phyloP scores from a whole-genome alignment of 1,140 invertebrate genomes.

The Habropoda laboriosa region DNA sequence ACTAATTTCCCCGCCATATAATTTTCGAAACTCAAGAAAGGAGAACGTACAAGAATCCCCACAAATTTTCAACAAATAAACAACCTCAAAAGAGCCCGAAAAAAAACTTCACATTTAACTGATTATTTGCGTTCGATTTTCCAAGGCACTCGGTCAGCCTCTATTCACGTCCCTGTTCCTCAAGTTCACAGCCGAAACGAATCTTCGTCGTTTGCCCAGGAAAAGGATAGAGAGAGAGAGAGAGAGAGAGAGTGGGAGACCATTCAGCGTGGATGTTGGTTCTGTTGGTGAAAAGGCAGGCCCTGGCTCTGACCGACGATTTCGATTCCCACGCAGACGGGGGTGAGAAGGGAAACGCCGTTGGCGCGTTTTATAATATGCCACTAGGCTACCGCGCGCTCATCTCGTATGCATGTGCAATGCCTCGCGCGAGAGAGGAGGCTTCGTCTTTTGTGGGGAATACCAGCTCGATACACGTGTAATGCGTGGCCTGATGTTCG shows the following conservation, averaged over 20 bases:
- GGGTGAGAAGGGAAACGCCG: conserved; percentile 6
- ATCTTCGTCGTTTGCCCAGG: not conserved
- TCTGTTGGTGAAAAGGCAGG: not conserved
- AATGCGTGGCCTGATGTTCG: not conserved
- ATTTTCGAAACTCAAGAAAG: too few relatives aligned
- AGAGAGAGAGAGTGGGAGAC: too few relatives aligned
- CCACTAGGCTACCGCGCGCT: not conserved
- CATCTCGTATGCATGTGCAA: conserved; percentile 9
- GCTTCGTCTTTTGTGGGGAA: conserved; percentile 7
- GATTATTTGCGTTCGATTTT: not conserved
- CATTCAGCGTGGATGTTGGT: not conserved
- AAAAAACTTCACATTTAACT: too few relatives aligned
- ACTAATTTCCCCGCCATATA: too few relatives aligned
- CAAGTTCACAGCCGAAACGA: not conserved
- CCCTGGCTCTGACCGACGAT: conserved; percentile 14
- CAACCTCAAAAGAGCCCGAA: too few relatives aligned
- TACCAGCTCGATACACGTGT: not conserved
- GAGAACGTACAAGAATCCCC: too few relatives aligned
- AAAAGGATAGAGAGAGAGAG: not conserved
- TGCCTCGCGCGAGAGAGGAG: not conserved
- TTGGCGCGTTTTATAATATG: conserved; percentile 19
- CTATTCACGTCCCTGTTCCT: not conserved
- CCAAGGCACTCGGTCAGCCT: not conserved
- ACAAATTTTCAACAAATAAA: too few relatives aligned
- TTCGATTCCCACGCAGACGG: not conserved